phyloP scores from a whole-genome alignment of 2,113 vertebrate genomes.

The Anthoscopus minutus region DNA sequence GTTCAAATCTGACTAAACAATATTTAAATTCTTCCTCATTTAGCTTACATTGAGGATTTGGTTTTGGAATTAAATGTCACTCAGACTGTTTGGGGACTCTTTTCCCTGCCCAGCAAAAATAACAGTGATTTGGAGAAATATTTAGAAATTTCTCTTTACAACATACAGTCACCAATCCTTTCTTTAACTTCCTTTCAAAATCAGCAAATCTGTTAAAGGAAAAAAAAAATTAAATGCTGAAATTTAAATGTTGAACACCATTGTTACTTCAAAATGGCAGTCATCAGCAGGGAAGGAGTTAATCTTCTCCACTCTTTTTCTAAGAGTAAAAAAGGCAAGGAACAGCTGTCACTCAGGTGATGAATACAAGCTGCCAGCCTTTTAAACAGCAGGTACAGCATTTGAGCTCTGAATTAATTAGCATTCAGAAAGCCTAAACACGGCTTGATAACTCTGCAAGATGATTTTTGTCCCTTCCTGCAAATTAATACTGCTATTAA shows the following conservation, averaged over 20 bases:
- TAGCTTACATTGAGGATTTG: not conserved
- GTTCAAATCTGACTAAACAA: not conserved
- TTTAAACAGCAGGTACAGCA: slow-evolving; percentile 70
- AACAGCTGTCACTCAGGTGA: slow-evolving; percentile 77
- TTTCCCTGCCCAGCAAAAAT: not conserved
- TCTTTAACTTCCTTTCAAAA: not conserved
- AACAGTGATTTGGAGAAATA: not conserved
- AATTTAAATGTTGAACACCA: not conserved
- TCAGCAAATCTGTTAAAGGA: not conserved
- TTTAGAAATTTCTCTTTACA: not conserved
- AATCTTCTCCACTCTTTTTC: slow-evolving; percentile 56
- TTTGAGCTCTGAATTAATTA: slow-evolving; percentile 74
- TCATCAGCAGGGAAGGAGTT: slow-evolving; percentile 58
- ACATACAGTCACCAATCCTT: not conserved
- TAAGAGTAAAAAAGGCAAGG: slow-evolving; percentile 56
- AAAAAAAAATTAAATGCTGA: not conserved
- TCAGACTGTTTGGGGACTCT: not conserved
- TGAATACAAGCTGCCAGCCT: slow-evolving; percentile 73
- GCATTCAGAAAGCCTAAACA: slow-evolving; percentile 64
- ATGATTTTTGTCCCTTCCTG: slow-evolving; percentile 59
- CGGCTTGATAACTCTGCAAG: slow-evolving; percentile 30
- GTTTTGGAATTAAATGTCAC: not conserved
- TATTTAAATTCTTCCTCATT: not conserved
- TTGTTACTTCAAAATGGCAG: not conserved
- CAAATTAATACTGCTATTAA: slow-evolving; percentile 60